Percentiles rank a stretch among this genome's conserved stretches.
phyloP scores from a whole-genome alignment of 2,888 invertebrate species.

The Carterocephalus palaemon region DNA sequence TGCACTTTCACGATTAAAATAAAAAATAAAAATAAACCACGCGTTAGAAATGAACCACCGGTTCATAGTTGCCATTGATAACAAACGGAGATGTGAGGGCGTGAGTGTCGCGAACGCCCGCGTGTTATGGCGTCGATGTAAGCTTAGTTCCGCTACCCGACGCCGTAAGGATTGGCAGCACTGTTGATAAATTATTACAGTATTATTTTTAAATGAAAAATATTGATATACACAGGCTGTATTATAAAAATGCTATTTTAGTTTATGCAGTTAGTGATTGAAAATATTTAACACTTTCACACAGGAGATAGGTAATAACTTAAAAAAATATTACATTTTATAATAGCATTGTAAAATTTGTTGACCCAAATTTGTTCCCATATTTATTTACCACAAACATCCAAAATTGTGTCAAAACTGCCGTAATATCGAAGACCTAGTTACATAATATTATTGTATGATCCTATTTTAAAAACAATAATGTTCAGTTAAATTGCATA shows the following conservation, averaged over 20 bases:
- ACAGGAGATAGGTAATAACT: no score
- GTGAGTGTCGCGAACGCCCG: constrained; percentile 42
- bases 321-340: no score
- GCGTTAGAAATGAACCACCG: constrained; percentile 66
- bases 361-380: no score
- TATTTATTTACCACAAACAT: no score
- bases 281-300: no score
- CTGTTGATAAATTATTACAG: constrained; percentile 27
- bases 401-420: no score
- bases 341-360: no score
- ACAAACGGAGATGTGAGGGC: constrained; percentile 42
- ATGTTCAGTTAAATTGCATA: no score
- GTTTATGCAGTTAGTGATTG: no score
- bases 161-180: constrained; percentile 57
- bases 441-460: background rate
- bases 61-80: constrained; percentile 54
- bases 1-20: constrained; percentile 75
- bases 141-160: constrained; percentile 69
- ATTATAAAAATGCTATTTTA: no score
- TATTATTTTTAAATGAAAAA: background rate
- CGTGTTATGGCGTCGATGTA: constrained; percentile 27
- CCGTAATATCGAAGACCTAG: no score
- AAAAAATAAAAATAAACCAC: constrained; percentile 61
- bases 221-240: no score
- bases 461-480: background rate